phyloP scores from a whole-genome alignment of 2,797 vertebrate species.

The Sebastolobus altivelis region DNA sequence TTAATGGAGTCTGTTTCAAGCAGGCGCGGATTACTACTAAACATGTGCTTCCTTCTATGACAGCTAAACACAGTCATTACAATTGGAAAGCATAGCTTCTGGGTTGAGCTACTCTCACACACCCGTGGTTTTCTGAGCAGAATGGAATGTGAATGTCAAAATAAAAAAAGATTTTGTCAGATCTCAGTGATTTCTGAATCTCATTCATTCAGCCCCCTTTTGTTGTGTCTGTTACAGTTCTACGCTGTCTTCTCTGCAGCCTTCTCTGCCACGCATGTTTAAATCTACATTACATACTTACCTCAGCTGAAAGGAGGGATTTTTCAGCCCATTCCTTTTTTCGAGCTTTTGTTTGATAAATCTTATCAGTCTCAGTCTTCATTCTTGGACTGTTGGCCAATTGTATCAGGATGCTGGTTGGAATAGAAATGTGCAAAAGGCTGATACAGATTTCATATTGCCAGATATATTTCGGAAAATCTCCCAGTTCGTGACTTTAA shows the following conservation, averaged over 20 bases:
- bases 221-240: conserved; percentile 35
- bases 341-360: conserved; percentile 20
- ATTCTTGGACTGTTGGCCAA: conserved; percentile 5
- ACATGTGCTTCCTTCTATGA: conserved; percentile 42
- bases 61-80: conserved; percentile 59
- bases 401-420: neutral
- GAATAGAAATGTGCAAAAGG: neutral
- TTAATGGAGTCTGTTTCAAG: conserved; percentile 45
- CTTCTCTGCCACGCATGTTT: conserved; percentile 26
- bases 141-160: conserved; percentile 44
- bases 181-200: conserved; percentile 41
- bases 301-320: conserved; percentile 27
- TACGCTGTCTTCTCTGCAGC: conserved; percentile 20
- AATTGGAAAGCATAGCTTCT: conserved; percentile 42
- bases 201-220: conserved; percentile 34
- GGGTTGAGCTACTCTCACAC: conserved; percentile 38
- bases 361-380: conserved; percentile 38
- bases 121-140: conserved; percentile 26
- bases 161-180: conserved; percentile 35
- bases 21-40: conserved; percentile 49
- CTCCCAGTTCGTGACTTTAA: neutral
- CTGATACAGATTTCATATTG: neutral
- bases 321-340: conserved; percentile 21
- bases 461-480: neutral
- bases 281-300: conserved; percentile 51